A percentile compares a stretch with the other conserved stretches of the same genome.
Conservation (phyloP, 2,888 invertebrate species). For the Omphaloscelis lunosa region DNA sequence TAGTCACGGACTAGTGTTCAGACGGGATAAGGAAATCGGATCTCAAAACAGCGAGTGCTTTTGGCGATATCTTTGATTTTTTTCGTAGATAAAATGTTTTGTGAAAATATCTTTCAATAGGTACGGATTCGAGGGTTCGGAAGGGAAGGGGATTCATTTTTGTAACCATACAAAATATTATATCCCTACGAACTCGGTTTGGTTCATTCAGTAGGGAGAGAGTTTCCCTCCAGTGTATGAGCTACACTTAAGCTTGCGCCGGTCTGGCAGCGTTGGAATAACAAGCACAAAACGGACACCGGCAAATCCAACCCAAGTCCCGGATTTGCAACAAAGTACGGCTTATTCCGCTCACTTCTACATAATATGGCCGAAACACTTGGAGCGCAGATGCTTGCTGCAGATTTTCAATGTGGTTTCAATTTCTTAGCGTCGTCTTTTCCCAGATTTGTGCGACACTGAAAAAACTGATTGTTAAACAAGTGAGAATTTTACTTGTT, state of each 20-base stretch:
- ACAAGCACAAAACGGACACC: constrained; percentile 86
- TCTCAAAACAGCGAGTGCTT: constrained; percentile 35
- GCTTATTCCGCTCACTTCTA: constrained; percentile 83
- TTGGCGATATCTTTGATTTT: constrained; percentile 40
- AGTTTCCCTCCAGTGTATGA: constrained; percentile 66
- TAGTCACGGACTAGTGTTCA: constrained; percentile 18
- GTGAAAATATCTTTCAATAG: constrained; percentile 25
- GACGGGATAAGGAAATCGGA: constrained; percentile 38
- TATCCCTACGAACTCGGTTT: constrained; percentile 55
- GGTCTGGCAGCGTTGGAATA: constrained; percentile 81
- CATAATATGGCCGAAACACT: constrained; percentile 83
- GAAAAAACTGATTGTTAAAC: too few species aligned
- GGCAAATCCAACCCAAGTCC: constrained; percentile 85
- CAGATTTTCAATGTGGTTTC: constrained; percentile 81
- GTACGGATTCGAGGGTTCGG: constrained; percentile 4
- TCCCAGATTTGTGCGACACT: constrained; percentile 61
- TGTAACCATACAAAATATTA: constrained; percentile 26
- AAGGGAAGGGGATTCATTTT: constrained; percentile 29
- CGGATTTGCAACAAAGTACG: constrained; percentile 88
- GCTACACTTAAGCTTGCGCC: constrained; percentile 75
- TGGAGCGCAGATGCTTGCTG: constrained; percentile 79
- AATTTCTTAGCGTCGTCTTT: constrained; percentile 74
- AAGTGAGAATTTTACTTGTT: too few species aligned
- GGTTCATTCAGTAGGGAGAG: constrained; percentile 60
- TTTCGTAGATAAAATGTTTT: constrained; percentile 29